phyloP scores from a whole-genome alignment of 1,140 invertebrate genomes.

The Papilio glaucus region DNA sequence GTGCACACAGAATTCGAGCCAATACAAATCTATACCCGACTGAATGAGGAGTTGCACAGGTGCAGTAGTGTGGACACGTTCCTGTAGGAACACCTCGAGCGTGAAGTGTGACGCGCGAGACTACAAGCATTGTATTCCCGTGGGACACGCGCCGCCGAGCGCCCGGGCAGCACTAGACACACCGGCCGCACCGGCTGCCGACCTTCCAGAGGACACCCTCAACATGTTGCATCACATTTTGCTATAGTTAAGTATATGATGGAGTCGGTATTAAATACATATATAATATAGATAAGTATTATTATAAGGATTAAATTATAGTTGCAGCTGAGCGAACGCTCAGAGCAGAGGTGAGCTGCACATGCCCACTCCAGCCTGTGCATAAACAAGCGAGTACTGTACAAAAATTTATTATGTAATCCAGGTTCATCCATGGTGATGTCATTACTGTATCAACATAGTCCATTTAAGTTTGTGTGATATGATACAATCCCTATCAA shows the following conservation, averaged over 20 bases:
- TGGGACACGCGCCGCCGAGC: not conserved
- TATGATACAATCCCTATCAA: not conserved
- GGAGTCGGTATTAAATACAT: not conserved
- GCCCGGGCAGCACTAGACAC: no score
- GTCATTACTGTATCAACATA: not conserved
- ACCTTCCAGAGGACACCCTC: constrained; percentile 8
- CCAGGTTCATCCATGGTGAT: not conserved
- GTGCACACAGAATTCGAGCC: no score
- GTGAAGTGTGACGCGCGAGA: not conserved
- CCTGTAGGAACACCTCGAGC: not conserved
- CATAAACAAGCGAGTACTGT: not conserved
- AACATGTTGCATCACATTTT: constrained; percentile 1
- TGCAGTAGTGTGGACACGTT: not conserved
- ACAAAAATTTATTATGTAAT: not conserved
- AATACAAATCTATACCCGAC: no score
- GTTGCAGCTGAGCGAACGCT: no score
- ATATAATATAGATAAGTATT: no score
- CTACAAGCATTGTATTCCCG: not conserved
- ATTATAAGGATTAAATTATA: no score
- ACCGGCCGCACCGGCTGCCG: not conserved
- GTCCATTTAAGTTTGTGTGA: not conserved
- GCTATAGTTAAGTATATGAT: not conserved
- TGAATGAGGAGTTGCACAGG: not conserved
- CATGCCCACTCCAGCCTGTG: not conserved
- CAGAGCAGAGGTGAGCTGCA: no score